phyloP scores from a whole-genome alignment of 2,113 vertebrate genomes.

The Sminthopsis crassicaudata region DNA sequence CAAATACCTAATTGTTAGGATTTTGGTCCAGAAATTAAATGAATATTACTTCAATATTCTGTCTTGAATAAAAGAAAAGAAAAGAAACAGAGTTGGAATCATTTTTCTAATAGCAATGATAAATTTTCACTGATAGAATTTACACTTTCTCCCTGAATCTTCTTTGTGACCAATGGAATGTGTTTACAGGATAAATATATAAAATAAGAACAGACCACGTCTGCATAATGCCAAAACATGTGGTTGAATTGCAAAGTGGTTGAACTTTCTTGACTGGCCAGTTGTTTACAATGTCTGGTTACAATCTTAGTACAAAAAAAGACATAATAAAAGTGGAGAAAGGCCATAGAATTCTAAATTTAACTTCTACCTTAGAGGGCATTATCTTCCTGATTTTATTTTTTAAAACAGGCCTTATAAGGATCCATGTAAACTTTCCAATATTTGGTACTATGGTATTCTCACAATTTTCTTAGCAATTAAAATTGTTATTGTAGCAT shows the following conservation, averaged over 20 bases:
- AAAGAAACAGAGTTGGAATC: neutral
- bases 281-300: neutral
- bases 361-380: neutral
- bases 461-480: neutral
- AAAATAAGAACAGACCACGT: neutral
- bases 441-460: neutral
- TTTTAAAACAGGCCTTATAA: neutral
- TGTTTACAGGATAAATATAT: neutral
- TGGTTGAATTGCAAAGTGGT: neutral
- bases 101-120: neutral
- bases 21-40: neutral
- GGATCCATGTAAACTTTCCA: neutral
- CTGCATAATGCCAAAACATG: neutral
- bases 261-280: neutral
- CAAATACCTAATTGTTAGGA: neutral
- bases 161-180: neutral
- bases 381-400: neutral
- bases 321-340: neutral
- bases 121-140: neutral
- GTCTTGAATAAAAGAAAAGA: neutral
- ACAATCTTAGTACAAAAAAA: neutral
- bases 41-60: neutral
- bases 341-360: neutral
- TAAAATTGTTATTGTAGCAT: neutral
- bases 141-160: neutral